A percentile compares a stretch with the other conserved stretches of the same genome.
Evolutionary conservation across 35 echinoderm and acorn worm species (phyloP).

Genomic region (Anneissia japonica): DNA sequence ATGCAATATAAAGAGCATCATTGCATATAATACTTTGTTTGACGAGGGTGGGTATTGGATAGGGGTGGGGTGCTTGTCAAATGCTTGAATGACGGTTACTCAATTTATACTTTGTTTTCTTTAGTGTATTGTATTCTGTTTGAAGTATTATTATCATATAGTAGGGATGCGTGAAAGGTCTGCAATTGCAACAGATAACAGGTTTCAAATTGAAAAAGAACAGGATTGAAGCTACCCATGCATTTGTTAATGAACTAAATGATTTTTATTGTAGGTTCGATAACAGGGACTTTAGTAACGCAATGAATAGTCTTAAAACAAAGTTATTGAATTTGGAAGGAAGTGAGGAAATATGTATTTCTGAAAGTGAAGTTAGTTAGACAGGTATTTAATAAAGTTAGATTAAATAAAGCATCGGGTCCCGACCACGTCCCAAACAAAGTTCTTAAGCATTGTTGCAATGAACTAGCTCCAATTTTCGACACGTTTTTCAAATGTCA

Average conservation of each 20-base stretch:
- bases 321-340: not conserved
- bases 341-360: not conserved
- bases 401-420: conserved; percentile 26
- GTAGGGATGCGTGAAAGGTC: no score
- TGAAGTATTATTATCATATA: no score
- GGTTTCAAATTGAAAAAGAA: no score
- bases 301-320: conserved; percentile 1
- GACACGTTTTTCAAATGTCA: conserved; percentile 34
- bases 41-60: no score
- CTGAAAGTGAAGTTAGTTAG: conserved; percentile 24
- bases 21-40: no score
- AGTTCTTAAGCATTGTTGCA: conserved; percentile 16
- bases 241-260: conserved; percentile 35
- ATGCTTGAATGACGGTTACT: no score
- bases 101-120: no score
- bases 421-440: conserved; percentile 19
- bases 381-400: conserved; percentile 21
- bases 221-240: no score
- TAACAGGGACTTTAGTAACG: conserved; percentile 3
- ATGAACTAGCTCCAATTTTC: conserved; percentile 32
- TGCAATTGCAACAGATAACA: no score
- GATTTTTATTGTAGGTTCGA: conserved; percentile 25
- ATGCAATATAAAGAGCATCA: no score
- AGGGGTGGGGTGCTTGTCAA: no score
- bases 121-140: no score